phyloP scores from a whole-genome alignment of 2,113 vertebrate species.

The Malaclemys terrapin region DNA sequence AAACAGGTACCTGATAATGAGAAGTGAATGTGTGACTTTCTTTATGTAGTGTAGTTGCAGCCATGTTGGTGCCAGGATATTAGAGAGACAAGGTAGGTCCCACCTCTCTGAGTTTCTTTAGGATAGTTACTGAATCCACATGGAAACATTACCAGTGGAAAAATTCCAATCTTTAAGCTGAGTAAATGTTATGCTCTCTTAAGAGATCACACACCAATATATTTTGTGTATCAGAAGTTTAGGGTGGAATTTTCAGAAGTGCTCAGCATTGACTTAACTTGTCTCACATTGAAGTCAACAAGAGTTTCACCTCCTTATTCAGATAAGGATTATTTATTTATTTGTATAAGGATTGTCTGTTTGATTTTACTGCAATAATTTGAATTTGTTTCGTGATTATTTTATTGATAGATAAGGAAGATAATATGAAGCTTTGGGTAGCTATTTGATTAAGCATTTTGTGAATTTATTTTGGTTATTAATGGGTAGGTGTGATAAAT shows the following conservation, averaged over 20 bases:
- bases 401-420: too few relatives aligned
- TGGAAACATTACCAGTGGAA: constrained; percentile 33
- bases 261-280: not conserved
- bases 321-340: not conserved
- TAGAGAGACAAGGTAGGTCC: too few relatives aligned
- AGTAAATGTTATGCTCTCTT: not conserved
- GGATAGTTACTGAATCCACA: not conserved
- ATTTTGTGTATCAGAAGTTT: not conserved
- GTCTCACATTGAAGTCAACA: not conserved
- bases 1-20: constrained; percentile 9
- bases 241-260: not conserved
- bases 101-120: not conserved
- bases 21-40: not conserved
- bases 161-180: not conserved
- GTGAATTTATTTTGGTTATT: too few relatives aligned
- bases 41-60: too few relatives aligned
- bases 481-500: not conserved
- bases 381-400: too few relatives aligned
- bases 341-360: not conserved
- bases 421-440: too few relatives aligned
- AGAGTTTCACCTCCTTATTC: constrained; percentile 10
- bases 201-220: not conserved
- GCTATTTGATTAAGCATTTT: too few relatives aligned
- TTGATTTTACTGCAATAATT: not conserved
- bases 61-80: too few relatives aligned